Conservation (phyloP, 2,113 vertebrate genomes). For the Notarius quadriscutis region DNA sequence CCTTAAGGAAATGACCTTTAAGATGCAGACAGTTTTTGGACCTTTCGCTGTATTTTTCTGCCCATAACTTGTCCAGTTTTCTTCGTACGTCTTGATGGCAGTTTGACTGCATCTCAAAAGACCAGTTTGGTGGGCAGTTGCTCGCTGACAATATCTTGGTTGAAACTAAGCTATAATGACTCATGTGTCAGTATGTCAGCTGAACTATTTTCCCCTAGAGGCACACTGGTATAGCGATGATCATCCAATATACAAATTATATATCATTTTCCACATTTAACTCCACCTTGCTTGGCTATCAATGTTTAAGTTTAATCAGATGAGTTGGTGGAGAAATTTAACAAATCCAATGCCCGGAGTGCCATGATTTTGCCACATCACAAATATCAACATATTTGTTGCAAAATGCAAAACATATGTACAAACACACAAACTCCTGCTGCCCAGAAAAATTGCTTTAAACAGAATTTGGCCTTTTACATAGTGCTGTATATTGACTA, state of each 20-base stretch:
- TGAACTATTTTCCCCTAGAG: background rate
- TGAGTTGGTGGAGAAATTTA: background rate
- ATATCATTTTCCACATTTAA: background rate
- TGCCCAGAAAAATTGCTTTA: background rate
- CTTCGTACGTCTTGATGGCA: background rate
- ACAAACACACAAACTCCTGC: background rate
- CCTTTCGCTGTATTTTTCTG: background rate
- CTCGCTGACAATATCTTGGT: background rate
- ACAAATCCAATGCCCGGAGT: background rate
- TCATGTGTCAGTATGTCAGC: background rate
- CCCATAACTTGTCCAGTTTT: background rate
- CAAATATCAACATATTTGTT: background rate
- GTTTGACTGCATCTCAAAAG: conserved; percentile 3
- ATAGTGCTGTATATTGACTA: too few species aligned
- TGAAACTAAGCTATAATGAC: conserved; percentile 2
- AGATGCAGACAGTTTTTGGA: conserved; percentile 10
- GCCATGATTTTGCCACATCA: background rate
- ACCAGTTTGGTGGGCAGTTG: background rate
- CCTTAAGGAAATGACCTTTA: conserved; percentile 14
- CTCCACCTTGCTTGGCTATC: background rate
- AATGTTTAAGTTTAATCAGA: background rate
- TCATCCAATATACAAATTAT: background rate
- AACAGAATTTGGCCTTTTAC: background rate
- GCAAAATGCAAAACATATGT: background rate
- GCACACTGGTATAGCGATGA: background rate